These are phyloP conservation scores for Aleiodes testaceus DNA, from an alignment of 2,888 invertebrate genomes.

Conservation along the genomic window DNA sequence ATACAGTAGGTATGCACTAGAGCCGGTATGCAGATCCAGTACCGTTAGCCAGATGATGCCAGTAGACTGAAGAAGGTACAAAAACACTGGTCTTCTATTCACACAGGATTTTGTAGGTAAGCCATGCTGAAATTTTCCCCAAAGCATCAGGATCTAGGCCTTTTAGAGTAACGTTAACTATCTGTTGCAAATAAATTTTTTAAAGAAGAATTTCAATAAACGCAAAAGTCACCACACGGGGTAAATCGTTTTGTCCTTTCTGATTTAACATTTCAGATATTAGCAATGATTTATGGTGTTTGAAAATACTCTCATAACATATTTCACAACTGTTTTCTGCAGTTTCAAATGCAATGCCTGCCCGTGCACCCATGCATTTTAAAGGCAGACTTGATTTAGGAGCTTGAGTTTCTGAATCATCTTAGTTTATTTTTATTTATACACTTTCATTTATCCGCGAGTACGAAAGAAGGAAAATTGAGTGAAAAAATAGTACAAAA, in stretches of 20 bases:
- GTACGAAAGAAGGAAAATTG: neutral
- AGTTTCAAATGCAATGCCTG: no score
- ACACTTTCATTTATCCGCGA: no score
- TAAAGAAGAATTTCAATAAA: no score
- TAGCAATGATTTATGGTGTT: no score
- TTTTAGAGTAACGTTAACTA: no score
- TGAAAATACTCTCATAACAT: slow-evolving; percentile 5
- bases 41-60: slow-evolving; percentile 5
- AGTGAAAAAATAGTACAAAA: neutral
- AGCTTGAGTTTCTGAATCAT: neutral
- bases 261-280: no score
- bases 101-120: neutral
- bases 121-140: neutral
- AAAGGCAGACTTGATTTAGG: neutral
- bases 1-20: slow-evolving; percentile 5
- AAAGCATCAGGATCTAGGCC: neutral
- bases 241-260: no score
- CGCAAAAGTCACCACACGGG: no score
- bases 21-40: slow-evolving; percentile 3
- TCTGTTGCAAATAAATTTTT: no score
- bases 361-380: neutral
- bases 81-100: slow-evolving; percentile 46
- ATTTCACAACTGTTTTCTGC: neutral
- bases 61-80: neutral
- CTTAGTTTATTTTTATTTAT: neutral